Percentiles rank a stretch among this genome's conserved stretches.
Conservation (phyloP, 2,113 vertebrate species). For the Halichoeres trimaculatus region DNA sequence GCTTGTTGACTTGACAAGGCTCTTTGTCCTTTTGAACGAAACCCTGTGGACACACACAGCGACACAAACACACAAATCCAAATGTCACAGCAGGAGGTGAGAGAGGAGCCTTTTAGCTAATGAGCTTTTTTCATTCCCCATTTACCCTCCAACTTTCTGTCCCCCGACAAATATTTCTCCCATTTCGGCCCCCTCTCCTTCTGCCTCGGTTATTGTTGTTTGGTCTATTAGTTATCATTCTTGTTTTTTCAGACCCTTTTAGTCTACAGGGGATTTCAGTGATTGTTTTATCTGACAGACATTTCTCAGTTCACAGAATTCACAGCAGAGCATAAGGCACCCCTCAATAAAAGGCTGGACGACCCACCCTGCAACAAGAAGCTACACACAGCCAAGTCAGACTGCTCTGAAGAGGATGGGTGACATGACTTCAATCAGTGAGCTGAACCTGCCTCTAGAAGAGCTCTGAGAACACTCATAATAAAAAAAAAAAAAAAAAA, state of each 20-base stretch:
- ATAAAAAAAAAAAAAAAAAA: not conserved
- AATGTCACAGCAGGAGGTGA: slow-evolving; percentile 50
- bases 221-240: not conserved
- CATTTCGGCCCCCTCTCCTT: not conserved
- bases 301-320: not conserved
- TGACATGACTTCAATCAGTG: not conserved
- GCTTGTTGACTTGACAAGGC: slow-evolving; percentile 62
- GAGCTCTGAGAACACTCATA: not conserved
- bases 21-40: slow-evolving; percentile 68
- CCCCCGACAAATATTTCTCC: slow-evolving; percentile 5
- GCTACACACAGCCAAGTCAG: not conserved
- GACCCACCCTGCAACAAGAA: not conserved
- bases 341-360: not conserved
- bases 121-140: slow-evolving; percentile 50
- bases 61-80: slow-evolving; percentile 8
- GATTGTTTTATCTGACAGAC: not conserved
- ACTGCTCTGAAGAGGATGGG: not conserved
- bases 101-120: slow-evolving; percentile 62
- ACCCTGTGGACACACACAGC: slow-evolving; percentile 32
- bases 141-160: slow-evolving; percentile 12
- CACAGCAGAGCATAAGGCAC: not conserved
- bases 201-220: not conserved
- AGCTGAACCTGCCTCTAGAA: not conserved
- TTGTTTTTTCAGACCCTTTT: not conserved
- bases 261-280: not conserved